Evolutionary conservation across 1,140 invertebrate species (phyloP).

Genomic region (Philopotamus ludificatus): DNA sequence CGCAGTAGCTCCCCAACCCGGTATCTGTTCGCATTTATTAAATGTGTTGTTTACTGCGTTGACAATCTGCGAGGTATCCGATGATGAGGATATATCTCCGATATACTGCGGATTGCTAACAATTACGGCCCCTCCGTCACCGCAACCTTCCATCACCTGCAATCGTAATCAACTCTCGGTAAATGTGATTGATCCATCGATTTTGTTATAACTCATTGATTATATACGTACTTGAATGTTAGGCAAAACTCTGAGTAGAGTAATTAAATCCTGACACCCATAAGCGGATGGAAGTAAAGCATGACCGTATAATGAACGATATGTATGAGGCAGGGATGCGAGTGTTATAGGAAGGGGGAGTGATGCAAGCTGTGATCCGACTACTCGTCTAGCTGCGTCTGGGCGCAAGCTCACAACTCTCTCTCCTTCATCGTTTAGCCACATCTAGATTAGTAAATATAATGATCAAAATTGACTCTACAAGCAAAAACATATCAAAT

Average conservation of each 20-base stretch:
- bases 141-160: slow-evolving; percentile 32
- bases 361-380: slow-evolving; percentile 25
- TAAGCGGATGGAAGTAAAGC: slow-evolving; percentile 35
- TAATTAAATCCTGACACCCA: slow-evolving; percentile 34
- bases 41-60: background rate
- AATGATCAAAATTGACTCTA: background rate
- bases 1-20: slow-evolving; percentile 43
- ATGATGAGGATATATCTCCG: background rate
- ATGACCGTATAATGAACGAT: slow-evolving; percentile 29
- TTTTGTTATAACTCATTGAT: background rate
- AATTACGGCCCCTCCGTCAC: slow-evolving; percentile 35
- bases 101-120: background rate
- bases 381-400: slow-evolving; percentile 25
- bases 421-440: slow-evolving; percentile 39
- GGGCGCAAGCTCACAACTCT: slow-evolving; percentile 29
- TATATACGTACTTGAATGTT: slow-evolving; percentile 28
- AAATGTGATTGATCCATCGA: background rate
- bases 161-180: background rate
- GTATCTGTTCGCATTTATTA: slow-evolving; percentile 36
- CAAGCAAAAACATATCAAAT: background rate
- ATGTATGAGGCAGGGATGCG: slow-evolving; percentile 30
- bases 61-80: background rate
- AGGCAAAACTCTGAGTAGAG: slow-evolving; percentile 29
- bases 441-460: slow-evolving; percentile 27
- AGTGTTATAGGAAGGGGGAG: slow-evolving; percentile 34